Base-by-base conservation (phyloP, 1,140 invertebrate species). In the Mercenaria mercenaria region DNA sequence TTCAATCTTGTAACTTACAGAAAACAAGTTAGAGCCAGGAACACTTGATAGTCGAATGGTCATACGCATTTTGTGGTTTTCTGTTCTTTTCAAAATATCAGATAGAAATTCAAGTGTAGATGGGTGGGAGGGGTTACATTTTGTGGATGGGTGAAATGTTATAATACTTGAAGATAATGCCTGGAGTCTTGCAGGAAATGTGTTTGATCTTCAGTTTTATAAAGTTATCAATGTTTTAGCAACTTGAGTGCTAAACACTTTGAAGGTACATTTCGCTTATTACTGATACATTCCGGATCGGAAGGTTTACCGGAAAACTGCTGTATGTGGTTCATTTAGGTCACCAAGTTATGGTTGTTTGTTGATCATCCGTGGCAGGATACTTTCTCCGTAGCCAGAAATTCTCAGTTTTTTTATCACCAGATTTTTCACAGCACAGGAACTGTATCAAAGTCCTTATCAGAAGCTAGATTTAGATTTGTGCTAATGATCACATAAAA, bases 381-480 rank as follows among this genome's bases (percentile, higher is more conserved):
- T 67, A 67, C 32, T 67, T 34, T 67, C 32, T 67, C 61, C 23
- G 10, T 29, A 67, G 29, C 61, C 61, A 67, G 61, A 67, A 67
- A 32, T 41, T 20, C 34, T 18, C 11, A 39, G 3, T 37, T 72
- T 20, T 39, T 72, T 72, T 72, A 39, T 72, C 34, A 72, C 34
- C 67, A 15, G 37, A 34, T 72, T 72, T 59, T 72, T 72, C 67
- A 72, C 67, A 72, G 67, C 67, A 72, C 67, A 72, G 37, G 67
- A 29, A 41, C 67, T 0, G 18, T 72, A 72, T 72, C 67, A 72
- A 29, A 39, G 34, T 72, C 34, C 50, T 80, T 80, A 80, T 80
- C 77, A 72, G n/a, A n/a, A 56, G 77, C 77, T 80, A 80, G 47
- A 80, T 80, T 80, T 47, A 34, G 77, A 59, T 80, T 80, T 80